Evolutionary conservation across 2,888 invertebrate species (phyloP), one percentile per base, ranked within the genome.

Genomic region (Allolobophora icterica): DNA sequence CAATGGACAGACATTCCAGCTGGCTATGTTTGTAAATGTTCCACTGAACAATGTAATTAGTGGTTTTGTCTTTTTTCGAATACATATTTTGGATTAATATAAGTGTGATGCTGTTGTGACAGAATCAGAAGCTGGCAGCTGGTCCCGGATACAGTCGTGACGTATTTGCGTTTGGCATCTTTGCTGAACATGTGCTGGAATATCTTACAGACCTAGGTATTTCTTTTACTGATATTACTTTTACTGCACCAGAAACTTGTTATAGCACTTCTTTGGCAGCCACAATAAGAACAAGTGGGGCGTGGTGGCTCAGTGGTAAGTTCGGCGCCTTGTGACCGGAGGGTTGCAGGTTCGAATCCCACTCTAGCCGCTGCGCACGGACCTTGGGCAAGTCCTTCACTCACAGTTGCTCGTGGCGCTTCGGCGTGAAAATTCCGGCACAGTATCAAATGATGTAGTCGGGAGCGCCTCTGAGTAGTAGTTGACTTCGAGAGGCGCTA

Each of bases 171-270:
- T 94, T 95, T 93, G 95, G 94, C 42, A 92, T 94, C 4, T 91
- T 95, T 45, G 93, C 93, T n/a, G 94, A 94, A 89, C 90, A 92
- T 30, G 91, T 95, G 30, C 84, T 94, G 90, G 94, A 94, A 91
- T 92, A 93, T 42, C 91, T 95, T 71, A 91, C 92, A 17, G 93
- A 94, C 58, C 92, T 94, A 45, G 92, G 92, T 92, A 87, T 35
- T 58, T 52, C 15, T n/a, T 89, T 71, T n/a, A n/a, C n/a, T n/a
- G 71, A n/a, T n/a, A 1, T 30, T n/a, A 8, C n/a, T 71, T 1
- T 71, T 8, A 71, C n/a, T 71, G 42, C 13, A 42, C 52, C 52
- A 19, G 52, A 52, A 19, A 3, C 52, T 52, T 6, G 24, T 52
- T 52, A 17, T 1, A 52, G 24, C 52, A 52, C 52, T 52, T 24